Conservation (phyloP, 92 coral and sea anemone genomes). For the Bergia puertoricense region DNA sequence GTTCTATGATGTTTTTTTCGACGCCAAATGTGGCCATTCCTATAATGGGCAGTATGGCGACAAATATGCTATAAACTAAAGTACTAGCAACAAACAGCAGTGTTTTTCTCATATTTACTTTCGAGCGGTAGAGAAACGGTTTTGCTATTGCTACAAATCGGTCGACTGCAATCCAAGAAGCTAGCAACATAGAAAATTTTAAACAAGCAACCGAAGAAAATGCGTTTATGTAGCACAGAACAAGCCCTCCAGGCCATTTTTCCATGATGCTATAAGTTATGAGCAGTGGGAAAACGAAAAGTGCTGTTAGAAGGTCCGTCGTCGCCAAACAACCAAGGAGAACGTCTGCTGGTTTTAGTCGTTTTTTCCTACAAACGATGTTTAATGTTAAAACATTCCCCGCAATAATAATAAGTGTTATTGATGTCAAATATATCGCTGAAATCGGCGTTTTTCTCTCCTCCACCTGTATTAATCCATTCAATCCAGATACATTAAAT, state of each 20-base stretch:
- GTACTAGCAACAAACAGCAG: constrained; percentile 24
- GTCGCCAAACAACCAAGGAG: constrained; percentile 58
- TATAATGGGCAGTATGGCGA: constrained; percentile 48
- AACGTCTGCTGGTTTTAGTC: constrained; percentile 60
- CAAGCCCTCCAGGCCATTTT: constrained; percentile 58
- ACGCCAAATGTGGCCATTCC: constrained; percentile 41
- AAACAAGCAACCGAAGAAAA: constrained; percentile 54
- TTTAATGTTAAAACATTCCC: constrained; percentile 55
- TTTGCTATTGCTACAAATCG: constrained; percentile 65
- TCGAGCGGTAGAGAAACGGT: constrained; percentile 68
- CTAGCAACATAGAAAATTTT: constrained; percentile 63
- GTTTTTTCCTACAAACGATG: constrained; percentile 60
- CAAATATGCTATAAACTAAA: constrained; percentile 49
- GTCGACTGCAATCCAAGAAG: constrained; percentile 61
- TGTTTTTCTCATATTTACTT: constrained; percentile 52
- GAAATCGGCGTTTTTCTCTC: constrained; percentile 23
- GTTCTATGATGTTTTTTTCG: not conserved
- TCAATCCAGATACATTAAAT: constrained; percentile 7
- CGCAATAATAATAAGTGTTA: constrained; percentile 47
- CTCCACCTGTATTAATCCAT: not conserved
- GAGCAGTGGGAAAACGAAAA: constrained; percentile 53
- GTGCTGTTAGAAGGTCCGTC: constrained; percentile 54
- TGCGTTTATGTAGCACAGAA: constrained; percentile 46
- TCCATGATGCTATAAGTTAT: constrained; percentile 35
- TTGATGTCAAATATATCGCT: constrained; percentile 60